These are phyloP conservation scores for Premnoplex brunnescens DNA, from an alignment of 2,797 vertebrate genomes.

Conservation along the genomic window DNA sequence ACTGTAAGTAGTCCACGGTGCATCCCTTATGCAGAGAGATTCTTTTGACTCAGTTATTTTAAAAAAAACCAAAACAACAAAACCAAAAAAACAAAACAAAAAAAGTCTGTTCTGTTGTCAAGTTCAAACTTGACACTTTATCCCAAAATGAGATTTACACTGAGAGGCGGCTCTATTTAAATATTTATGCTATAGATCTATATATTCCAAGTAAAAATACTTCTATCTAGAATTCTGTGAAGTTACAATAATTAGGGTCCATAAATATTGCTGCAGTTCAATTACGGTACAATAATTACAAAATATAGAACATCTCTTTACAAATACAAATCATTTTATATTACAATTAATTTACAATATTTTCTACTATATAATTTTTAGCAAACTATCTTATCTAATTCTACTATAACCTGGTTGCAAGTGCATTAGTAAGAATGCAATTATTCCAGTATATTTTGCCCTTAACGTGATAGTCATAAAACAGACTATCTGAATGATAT, in stretches of 20 bases:
- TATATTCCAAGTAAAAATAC: constrained; percentile 86
- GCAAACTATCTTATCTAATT: constrained; percentile 87
- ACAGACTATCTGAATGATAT: constrained; percentile 78
- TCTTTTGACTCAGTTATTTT: constrained; percentile 76
- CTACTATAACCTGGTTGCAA: constrained; percentile 92
- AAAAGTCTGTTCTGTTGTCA: constrained; percentile 72
- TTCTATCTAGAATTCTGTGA: constrained; percentile 80
- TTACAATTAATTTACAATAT: constrained; percentile 96
- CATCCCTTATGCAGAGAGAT: constrained; percentile 80
- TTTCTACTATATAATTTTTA: constrained; percentile 89
- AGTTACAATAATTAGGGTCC: constrained; percentile 86
- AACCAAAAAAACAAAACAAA: neutral
- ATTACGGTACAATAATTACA: constrained; percentile 96
- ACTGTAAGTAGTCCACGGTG: constrained; percentile 68
- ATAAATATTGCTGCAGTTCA: constrained; percentile 96
- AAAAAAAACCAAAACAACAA: constrained; percentile 47
- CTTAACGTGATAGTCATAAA: constrained; percentile 79
- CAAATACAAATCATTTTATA: constrained; percentile 92
- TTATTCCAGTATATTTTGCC: constrained; percentile 87
- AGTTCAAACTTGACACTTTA: constrained; percentile 72
- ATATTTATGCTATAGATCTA: constrained; percentile 80
- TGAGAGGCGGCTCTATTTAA: constrained; percentile 75
- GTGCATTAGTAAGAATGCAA: constrained; percentile 85
- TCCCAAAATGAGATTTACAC: constrained; percentile 71
- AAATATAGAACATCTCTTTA: constrained; percentile 99